Base-by-base conservation (phyloP, 2,113 vertebrate species). In the Brachypteracias leptosomus region DNA sequence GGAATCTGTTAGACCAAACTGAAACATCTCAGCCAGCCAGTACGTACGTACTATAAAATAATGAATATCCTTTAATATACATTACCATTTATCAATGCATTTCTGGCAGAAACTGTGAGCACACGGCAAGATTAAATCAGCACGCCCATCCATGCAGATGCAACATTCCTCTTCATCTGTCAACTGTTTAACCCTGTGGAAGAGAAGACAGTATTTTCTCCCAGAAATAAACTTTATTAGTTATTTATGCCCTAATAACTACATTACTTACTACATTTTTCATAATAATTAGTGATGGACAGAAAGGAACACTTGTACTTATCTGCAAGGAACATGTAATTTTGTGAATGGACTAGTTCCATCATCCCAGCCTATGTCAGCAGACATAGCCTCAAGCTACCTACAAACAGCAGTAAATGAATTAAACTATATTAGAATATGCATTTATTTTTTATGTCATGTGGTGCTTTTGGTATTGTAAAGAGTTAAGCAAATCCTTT, bases 51-150 rank as follows among this genome's bases (percentile, higher is more conserved):
- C 16, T 33, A 58, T 33, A 72, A 89, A 93, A 61, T 22, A 92
- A 88, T 13, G 3, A 79, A 33, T 55, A 52, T 58, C 5, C 49
- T 89, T 76, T 73, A 58, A 33, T 42, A 20, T 55, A 9, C 38
- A 97, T 98, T 97, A 99, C 99, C 99, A 99, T 97, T 99, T 99
- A 95, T 99, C 99, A 72, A 99, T 99, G 96, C 99, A 99, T 83
- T 99, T 99, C 98, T 99, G 99, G 97, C 99, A 99, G 97, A 99
- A 99, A 96, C 98, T 99, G 98, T 99, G 99, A 28, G 99, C 98
- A 70, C 99, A 99, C 0, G 99, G 99, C 90, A 99, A 98, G 94
- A 99, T 99, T 58, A 99, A 98, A 97, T 99, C 99, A 38, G 98
- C 98, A 77, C 98, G 99, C 1, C 99, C 98, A 38, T 99, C 99